Conservation (phyloP, 2,888 invertebrate genomes). For the Neocrepidodera transversa region DNA sequence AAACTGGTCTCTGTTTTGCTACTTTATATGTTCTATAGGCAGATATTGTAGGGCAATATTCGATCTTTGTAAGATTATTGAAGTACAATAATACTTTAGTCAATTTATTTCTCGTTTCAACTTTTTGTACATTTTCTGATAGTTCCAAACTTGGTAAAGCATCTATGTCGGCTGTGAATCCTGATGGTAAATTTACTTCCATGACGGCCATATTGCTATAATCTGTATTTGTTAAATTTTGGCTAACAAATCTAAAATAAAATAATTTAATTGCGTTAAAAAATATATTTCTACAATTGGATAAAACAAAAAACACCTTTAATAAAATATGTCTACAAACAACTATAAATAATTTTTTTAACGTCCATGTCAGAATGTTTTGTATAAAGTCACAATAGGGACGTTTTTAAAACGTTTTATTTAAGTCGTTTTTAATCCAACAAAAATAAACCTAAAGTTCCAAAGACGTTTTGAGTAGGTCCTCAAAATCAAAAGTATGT, state of each 20-base stretch:
- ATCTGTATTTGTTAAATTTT: constrained; percentile 67
- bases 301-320: too few species aligned
- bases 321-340: too few species aligned
- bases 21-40: constrained; percentile 85
- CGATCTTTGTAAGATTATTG: constrained; percentile 68
- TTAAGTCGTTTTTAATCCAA: too few species aligned
- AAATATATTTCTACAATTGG: too few species aligned
- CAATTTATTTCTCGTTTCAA: constrained; percentile 73
- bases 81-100: constrained; percentile 75
- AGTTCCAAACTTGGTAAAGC: constrained; percentile 70
- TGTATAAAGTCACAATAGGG: too few species aligned
- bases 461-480: too few species aligned
- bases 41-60: constrained; percentile 84
- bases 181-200: constrained; percentile 88
- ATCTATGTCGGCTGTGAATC: constrained; percentile 84
- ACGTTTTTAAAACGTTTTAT: too few species aligned
- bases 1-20: constrained; percentile 84
- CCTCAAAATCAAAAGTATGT: too few species aligned
- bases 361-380: too few species aligned
- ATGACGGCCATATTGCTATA: constrained; percentile 90
- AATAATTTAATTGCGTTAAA: neutral
- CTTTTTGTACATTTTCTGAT: constrained; percentile 68
- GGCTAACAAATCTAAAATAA: constrained; percentile 68
- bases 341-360: too few species aligned
- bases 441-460: too few species aligned